Conservation (phyloP, 2,888 invertebrate species). For the Megastigmus dorsalis region DNA sequence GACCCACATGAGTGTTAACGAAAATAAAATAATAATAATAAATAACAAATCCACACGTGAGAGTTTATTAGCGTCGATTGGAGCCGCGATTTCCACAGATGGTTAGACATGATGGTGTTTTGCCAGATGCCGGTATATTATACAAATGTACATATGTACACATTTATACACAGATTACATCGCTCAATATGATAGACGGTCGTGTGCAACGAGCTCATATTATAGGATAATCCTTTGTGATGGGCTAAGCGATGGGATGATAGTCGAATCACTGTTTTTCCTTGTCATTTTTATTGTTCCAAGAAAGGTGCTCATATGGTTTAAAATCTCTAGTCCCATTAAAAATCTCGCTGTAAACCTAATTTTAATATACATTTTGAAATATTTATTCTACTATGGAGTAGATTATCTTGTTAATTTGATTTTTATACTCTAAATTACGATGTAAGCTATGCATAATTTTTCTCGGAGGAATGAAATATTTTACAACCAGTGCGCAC, state of each 20-base stretch:
- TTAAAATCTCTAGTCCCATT: no score
- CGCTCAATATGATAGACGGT: conserved; percentile 10
- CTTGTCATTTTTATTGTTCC: no score
- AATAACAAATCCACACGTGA: conserved; percentile 24
- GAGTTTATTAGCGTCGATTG: conserved; percentile 39
- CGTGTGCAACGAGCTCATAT: conserved; percentile 10
- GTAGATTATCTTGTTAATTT: no score
- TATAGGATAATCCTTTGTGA: conserved; percentile 20
- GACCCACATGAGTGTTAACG: conserved; percentile 31
- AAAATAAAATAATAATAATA: conserved; percentile 2
- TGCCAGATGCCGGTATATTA: conserved; percentile 13
- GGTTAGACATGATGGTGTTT: conserved; percentile 30
- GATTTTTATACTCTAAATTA: background rate
- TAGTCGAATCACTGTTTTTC: background rate
- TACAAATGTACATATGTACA: conserved; percentile 41
- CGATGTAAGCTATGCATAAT: background rate
- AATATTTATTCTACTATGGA: no score
- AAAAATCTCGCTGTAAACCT: no score
- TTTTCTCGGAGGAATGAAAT: background rate
- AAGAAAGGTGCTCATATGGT: no score
- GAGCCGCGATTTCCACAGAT: conserved; percentile 11
- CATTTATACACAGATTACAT: conserved; percentile 32
- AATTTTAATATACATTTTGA: no score
- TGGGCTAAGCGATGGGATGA: conserved; percentile 44
- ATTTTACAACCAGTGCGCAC: background rate